Percentiles rank a stretch among this genome's conserved stretches.
phyloP scores from a whole-genome alignment of 2,888 invertebrate genomes.

The Drosophila subquinaria region DNA sequence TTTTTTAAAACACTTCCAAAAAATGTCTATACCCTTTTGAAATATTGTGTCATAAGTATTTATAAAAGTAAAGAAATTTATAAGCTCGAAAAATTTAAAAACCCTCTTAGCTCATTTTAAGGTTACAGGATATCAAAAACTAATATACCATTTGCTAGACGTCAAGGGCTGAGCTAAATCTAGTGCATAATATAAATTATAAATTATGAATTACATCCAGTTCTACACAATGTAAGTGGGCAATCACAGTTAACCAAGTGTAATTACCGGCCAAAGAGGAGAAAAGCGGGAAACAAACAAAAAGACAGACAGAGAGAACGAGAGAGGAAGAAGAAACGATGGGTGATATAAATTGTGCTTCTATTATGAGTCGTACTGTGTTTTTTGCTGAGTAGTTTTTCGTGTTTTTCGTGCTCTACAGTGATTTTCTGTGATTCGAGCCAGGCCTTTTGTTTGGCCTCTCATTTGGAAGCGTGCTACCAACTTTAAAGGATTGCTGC shows the following conservation, averaged over 20 bases:
- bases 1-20: too few relatives aligned
- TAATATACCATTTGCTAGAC: slow-evolving; percentile 17
- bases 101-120: not conserved
- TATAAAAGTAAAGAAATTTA: too few relatives aligned
- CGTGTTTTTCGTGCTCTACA: slow-evolving; percentile 52
- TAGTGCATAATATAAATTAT: slow-evolving; percentile 25
- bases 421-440: slow-evolving; percentile 33
- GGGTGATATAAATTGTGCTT: slow-evolving; percentile 14
- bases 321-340: not conserved
- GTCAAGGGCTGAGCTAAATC: slow-evolving; percentile 18
- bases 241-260: slow-evolving; percentile 33
- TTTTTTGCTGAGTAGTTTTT: slow-evolving; percentile 59
- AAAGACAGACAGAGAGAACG: not conserved
- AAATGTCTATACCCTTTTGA: too few relatives aligned
- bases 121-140: slow-evolving; percentile 8
- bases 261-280: slow-evolving; percentile 20
- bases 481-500: slow-evolving; percentile 47
- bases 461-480: slow-evolving; percentile 40
- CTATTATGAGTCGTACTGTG: slow-evolving; percentile 22
- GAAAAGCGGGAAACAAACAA: not conserved
- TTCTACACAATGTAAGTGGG: slow-evolving; percentile 42
- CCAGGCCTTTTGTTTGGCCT: slow-evolving; percentile 50
- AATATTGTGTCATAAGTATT: too few relatives aligned
- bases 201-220: slow-evolving; percentile 32
- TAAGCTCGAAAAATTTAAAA: not conserved